These are phyloP conservation scores for Mellilla xanthometata DNA, from an alignment of 2,888 invertebrate genomes.

Conservation along the genomic window DNA sequence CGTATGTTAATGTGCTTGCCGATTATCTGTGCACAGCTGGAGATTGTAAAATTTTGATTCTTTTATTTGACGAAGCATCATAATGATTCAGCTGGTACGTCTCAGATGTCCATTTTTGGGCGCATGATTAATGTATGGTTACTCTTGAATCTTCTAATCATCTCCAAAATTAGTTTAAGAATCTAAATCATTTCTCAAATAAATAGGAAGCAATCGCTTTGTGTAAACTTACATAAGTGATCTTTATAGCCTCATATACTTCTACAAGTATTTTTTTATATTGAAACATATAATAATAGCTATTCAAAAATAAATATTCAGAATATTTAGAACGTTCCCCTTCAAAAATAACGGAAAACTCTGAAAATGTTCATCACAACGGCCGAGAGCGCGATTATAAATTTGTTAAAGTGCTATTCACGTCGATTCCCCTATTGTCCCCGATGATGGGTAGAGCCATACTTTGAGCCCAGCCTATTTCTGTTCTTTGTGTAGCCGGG, in stretches of 20 bases:
- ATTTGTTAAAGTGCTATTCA: slow-evolving; percentile 48
- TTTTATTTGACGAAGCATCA: slow-evolving; percentile 9
- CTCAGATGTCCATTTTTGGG: background rate
- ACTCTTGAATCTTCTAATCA: no score
- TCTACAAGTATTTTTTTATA: no score
- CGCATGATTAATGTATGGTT: background rate
- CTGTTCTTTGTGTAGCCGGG: slow-evolving; percentile 38
- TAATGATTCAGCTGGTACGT: slow-evolving; percentile 11
- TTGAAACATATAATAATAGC: no score
- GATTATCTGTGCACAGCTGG: slow-evolving; percentile 12
- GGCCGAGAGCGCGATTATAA: slow-evolving; percentile 38
- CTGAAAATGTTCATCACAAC: background rate
- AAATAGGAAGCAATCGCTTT: no score
- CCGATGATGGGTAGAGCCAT: slow-evolving; percentile 36
- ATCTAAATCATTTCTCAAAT: no score
- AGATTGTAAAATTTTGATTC: slow-evolving; percentile 15
- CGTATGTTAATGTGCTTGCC: slow-evolving; percentile 3
- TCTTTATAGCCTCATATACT: no score
- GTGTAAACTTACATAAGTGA: no score
- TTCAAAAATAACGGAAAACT: no score
- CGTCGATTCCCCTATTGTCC: slow-evolving; percentile 48
- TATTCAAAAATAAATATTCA: no score
- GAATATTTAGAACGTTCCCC: no score
- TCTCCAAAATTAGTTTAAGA: no score
- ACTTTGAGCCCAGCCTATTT: slow-evolving; percentile 32